phyloP scores from a whole-genome alignment of 2,113 vertebrate genomes.

The Spizaetus ornatus region DNA sequence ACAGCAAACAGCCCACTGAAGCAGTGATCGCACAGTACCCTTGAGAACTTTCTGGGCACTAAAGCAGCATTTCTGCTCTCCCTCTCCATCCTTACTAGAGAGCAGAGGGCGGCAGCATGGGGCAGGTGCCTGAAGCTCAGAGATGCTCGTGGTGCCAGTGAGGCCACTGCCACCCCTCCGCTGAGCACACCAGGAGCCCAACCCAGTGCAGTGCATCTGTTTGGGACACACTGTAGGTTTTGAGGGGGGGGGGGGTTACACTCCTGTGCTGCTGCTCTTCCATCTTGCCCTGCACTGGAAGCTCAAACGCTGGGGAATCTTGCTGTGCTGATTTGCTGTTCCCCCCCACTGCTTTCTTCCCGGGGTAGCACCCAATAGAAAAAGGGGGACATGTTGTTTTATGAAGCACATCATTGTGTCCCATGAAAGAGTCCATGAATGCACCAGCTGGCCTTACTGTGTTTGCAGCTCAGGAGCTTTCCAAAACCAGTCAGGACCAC shows the following conservation, averaged over 20 bases:
- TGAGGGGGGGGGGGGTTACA: neutral
- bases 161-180: neutral
- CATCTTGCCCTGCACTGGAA: neutral
- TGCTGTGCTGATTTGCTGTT: neutral
- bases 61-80: neutral
- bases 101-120: neutral
- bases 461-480: neutral
- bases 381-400: neutral
- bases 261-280: neutral
- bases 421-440: neutral
- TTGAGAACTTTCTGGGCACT: neutral
- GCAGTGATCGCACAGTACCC: fast-evolving
- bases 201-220: fast-evolving
- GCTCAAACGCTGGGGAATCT: neutral
- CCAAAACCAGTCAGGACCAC: neutral
- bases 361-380: too few species aligned
- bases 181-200: neutral
- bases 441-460: neutral
- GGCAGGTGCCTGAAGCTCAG: neutral
- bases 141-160: neutral
- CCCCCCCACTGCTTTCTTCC: fast-evolving
- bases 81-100: neutral
- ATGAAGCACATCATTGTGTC: fast-evolving
- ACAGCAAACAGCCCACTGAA: neutral
- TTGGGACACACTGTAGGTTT: neutral